Evolutionary conservation across 1,140 invertebrate genomes (phyloP).

Genomic region (Drosophila trapezifrons): DNA sequence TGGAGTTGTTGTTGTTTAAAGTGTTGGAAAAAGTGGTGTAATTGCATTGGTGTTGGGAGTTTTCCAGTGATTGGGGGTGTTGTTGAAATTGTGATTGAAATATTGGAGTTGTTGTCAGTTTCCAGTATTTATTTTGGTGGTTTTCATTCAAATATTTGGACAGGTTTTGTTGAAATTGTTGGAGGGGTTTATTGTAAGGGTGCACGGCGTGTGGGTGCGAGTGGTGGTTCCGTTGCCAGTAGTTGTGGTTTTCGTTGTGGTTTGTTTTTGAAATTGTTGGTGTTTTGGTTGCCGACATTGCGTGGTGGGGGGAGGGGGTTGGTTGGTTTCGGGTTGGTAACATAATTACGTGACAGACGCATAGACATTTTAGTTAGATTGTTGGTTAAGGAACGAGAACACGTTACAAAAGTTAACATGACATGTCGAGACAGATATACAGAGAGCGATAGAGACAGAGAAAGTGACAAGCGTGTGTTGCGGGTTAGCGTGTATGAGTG

Average conservation of each 20-base stretch:
- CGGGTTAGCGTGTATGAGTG: conserved; percentile 20
- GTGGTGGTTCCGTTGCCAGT: conserved; percentile 1
- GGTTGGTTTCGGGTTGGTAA: conserved; percentile 29
- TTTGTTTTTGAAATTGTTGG: conserved; percentile 38
- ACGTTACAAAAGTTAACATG: conserved; percentile 64
- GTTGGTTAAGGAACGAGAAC: conserved; percentile 62
- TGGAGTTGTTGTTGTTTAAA: background rate
- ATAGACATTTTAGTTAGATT: conserved; percentile 57
- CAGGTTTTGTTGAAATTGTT: conserved; percentile 1
- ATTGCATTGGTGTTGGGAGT: background rate
- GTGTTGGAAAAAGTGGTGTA: conserved; percentile 11
- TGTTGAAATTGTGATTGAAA: no score
- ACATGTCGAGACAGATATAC: conserved; percentile 36
- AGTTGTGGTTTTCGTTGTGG: conserved; percentile 16
- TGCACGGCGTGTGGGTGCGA: background rate
- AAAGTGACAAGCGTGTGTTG: conserved; percentile 47
- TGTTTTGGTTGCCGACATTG: conserved; percentile 32
- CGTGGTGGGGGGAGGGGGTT: conserved; percentile 11
- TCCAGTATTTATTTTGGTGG: background rate
- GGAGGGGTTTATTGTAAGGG: conserved; percentile 1
- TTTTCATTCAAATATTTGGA: background rate
- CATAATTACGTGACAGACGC: conserved; percentile 64
- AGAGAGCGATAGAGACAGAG: conserved; percentile 14
- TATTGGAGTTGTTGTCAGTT: background rate
- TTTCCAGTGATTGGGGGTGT: background rate